Conservation (phyloP, 2,797 vertebrate genomes). For the Mormyrus proboscirostris region DNA sequence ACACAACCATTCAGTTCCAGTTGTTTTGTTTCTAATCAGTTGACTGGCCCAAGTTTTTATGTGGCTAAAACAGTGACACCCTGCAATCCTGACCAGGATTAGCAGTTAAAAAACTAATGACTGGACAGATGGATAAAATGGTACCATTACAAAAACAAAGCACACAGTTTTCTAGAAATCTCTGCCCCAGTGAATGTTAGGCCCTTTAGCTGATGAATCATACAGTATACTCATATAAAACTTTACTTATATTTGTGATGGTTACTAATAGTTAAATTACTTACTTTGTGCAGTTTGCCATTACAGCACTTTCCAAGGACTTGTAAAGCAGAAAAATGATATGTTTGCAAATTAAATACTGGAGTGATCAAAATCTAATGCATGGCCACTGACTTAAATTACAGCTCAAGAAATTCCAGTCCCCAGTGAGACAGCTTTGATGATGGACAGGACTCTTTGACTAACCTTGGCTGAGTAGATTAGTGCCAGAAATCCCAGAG, state of each 20-base stretch:
- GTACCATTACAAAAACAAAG: not conserved
- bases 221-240: not conserved
- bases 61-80: not conserved
- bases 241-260: not conserved
- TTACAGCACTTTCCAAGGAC: not conserved
- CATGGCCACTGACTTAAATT: not conserved
- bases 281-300: not conserved
- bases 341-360: not conserved
- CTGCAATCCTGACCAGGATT: not conserved
- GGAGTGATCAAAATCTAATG: not conserved
- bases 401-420: not conserved
- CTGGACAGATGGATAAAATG: not conserved
- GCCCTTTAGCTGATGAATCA: not conserved
- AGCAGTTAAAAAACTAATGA: not conserved
- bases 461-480: not conserved
- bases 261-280: not conserved
- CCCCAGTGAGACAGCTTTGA: not conserved
- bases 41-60: not conserved
- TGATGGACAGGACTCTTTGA: not conserved
- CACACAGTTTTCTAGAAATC: not conserved
- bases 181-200: not conserved
- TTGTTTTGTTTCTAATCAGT: not conserved
- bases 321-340: not conserved
- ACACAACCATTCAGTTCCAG: not conserved
- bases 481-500: not conserved